phyloP scores from a whole-genome alignment of 2,113 vertebrate species.

The Podiceps cristatus region DNA sequence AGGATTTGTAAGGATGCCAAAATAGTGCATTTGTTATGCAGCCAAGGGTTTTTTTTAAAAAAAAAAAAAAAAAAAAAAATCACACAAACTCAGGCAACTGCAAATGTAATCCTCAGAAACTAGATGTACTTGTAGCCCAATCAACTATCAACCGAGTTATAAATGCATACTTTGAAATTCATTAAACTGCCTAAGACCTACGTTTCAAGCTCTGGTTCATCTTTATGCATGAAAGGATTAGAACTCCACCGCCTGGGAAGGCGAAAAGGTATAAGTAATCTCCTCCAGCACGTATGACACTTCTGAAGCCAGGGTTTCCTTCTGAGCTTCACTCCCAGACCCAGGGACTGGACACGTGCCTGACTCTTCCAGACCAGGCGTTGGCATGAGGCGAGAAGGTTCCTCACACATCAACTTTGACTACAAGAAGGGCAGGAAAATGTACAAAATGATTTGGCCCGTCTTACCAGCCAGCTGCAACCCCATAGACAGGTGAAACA shows the following conservation, averaged over 20 bases:
- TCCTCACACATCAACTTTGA: neutral
- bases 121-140: neutral
- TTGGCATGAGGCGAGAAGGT: accelerated
- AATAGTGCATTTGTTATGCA: neutral
- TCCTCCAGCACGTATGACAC: neutral
- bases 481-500: neutral
- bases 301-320: neutral
- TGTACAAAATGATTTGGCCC: accelerated
- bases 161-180: neutral
- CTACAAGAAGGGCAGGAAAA: neutral
- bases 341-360: accelerated
- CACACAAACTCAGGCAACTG: neutral
- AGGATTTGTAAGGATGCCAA: neutral
- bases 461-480: neutral
- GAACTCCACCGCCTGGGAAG: neutral
- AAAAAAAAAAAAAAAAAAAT: neutral
- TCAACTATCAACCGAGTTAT: accelerated
- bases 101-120: neutral
- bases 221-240: constrained; percentile 27
- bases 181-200: neutral
- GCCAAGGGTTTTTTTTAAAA: too few relatives aligned
- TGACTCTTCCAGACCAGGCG: accelerated
- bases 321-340: neutral
- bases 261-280: neutral
- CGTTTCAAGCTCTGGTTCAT: neutral